Conservation (phyloP, 2,888 invertebrate species). For the Amiota mariae region DNA sequence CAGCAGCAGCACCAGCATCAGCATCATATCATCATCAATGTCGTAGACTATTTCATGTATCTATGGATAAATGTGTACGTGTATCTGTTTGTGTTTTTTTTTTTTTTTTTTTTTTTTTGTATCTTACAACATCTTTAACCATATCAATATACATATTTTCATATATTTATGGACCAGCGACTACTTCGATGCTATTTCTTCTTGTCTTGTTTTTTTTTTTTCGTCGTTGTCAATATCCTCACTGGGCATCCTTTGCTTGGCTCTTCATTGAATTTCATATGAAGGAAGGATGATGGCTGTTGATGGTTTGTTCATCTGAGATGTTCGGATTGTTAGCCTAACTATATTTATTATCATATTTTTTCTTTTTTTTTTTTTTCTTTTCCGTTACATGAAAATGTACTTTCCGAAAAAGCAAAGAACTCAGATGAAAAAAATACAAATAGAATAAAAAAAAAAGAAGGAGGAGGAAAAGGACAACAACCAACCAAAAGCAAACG, state of each 20-base stretch:
- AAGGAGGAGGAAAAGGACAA: slow-evolving; percentile 17
- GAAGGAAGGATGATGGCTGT: neutral
- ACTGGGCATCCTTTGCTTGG: neutral
- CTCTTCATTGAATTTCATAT: neutral
- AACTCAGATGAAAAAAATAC: slow-evolving; percentile 14
- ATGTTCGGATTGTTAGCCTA: slow-evolving; percentile 40
- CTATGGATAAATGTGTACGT: neutral
- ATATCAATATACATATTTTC: slow-evolving; percentile 47
- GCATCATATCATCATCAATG: slow-evolving; percentile 25
- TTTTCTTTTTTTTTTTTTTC: too few species aligned
- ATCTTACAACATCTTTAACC: slow-evolving; percentile 17
- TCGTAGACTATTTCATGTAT: neutral
- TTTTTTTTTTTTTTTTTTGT: too few species aligned
- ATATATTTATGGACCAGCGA: slow-evolving; percentile 21
- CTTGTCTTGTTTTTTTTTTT: neutral
- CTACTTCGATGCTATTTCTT: neutral
- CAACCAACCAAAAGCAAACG: slow-evolving; percentile 38
- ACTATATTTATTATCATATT: slow-evolving; percentile 60
- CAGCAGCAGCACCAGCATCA: neutral
- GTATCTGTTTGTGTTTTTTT: slow-evolving; percentile 33
- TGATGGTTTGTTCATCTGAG: neutral
- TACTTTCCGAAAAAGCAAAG: slow-evolving; percentile 49
- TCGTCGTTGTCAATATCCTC: neutral
- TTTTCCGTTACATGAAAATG: slow-evolving; percentile 58
- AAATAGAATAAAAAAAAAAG: slow-evolving; percentile 12